A percentile compares a stretch with the other conserved stretches of the same genome.
Conservation (phyloP, 2,888 invertebrate species). For the Leucoptera coffeella region DNA sequence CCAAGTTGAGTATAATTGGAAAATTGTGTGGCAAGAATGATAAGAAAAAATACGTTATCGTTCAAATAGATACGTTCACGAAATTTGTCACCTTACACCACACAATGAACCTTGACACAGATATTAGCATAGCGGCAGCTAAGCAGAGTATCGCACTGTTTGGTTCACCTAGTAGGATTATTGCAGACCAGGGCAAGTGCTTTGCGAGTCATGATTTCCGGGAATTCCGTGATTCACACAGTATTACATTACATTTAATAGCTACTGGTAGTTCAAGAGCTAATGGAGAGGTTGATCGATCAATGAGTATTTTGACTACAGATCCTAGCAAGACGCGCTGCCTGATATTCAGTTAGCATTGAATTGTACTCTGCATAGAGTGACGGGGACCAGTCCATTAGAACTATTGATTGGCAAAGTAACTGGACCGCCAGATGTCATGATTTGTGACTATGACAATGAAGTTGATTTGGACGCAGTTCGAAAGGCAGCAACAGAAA, state of each 20-base stretch:
- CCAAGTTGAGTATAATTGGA: conserved; percentile 8
- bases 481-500: background rate
- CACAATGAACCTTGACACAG: background rate
- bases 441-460: background rate
- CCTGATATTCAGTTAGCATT: conserved; percentile 7
- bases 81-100: background rate
- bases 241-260: conserved; percentile 6
- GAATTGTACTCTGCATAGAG: conserved; percentile 1
- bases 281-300: conserved; percentile 8
- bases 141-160: conserved; percentile 1
- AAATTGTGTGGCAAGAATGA: conserved; percentile 7
- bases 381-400: background rate
- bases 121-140: background rate
- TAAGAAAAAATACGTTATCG: conserved; percentile 3
- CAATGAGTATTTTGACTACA: conserved; percentile 8
- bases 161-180: background rate
- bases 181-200: background rate
- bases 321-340: conserved; percentile 9
- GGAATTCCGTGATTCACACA: conserved; percentile 7
- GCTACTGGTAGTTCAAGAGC: background rate
- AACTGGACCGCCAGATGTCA: background rate
- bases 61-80: background rate
- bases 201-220: conserved; percentile 2
- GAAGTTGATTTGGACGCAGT: background rate
- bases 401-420: background rate